Percentiles rank a stretch among this genome's conserved stretches.
Evolutionary conservation across 2,797 vertebrate genomes (phyloP).

Genomic region (Capromys pilorides): DNA sequence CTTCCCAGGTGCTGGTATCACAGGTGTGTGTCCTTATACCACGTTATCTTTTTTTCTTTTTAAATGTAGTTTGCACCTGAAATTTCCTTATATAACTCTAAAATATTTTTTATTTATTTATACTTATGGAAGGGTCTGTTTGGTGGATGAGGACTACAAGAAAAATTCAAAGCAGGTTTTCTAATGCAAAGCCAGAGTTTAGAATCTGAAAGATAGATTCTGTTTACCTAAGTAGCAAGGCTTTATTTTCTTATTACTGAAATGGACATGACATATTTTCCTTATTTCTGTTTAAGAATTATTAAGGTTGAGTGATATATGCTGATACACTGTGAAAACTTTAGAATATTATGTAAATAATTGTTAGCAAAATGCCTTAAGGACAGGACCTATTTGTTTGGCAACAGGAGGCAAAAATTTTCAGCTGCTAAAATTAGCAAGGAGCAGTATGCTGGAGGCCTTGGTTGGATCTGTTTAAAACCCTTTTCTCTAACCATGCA

Average conservation of each 20-base stretch:
- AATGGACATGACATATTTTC: not conserved
- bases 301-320: slow-evolving; percentile 1
- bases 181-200: not conserved
- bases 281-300: slow-evolving; percentile 41
- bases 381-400: not conserved
- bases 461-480: slow-evolving; percentile 27
- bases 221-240: not conserved
- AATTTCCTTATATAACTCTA: not conserved
- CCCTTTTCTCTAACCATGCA: not conserved
- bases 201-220: not conserved
- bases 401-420: not conserved
- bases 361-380: not conserved
- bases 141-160: not conserved
- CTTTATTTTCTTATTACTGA: slow-evolving; percentile 31
- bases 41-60: not conserved
- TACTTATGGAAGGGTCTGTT: not conserved
- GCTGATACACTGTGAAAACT: slow-evolving; percentile 30
- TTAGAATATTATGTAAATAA: not conserved
- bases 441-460: not conserved
- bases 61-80: not conserved
- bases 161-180: not conserved
- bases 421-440: not conserved
- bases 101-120: slow-evolving; percentile 34
- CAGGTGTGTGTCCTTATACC: not conserved
- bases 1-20: not conserved